Evolutionary conservation across 2,888 invertebrate species (phyloP), one percentile per base, ranked within the genome.

Genomic region (Sphaerophoria taeniata): DNA sequence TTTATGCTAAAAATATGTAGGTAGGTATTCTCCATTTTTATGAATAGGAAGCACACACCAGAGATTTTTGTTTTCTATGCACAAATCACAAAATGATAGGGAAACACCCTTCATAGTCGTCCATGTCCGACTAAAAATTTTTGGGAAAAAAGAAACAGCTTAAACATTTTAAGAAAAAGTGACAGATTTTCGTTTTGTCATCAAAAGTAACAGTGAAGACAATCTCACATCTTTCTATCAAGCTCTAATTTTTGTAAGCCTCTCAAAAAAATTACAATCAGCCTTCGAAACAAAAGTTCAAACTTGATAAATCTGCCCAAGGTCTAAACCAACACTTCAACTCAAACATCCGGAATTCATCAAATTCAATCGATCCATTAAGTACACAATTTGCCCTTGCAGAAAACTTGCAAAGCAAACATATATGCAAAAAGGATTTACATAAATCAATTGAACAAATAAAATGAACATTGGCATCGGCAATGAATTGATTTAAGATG

Each of bases 11-110:
- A 84, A 69, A 45, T 47, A 14, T 49, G 43, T 31, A 60, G 60
- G 39, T 24, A 2, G 60, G 39, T 24, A 2, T 24, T 24, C 24
- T 24, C 2, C 24, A 2, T 24, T 67, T 47, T 63, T 45, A 55
- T 34, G 72, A 36, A 67, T 24, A 55, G 12, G 47, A 56, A 36
- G 14, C 34, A 11, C 6, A 56, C 39, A 14, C 6, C 0, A 55
- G 3, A 6, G 11, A 5, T 49, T 34, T 39, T 47, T 33, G 39
- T 39, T 74, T 58, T 74, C 11, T 71, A 71, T 71, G 63, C 63
- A 72, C 75, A 84, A 84, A 79, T 84, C 55, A 71, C 67, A 75
- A 79, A 84, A 84, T 79, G 45, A 79, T 79, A 71, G 53, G 71
- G 51, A 33, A 24, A 55, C 24, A 53, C 47, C 31, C 39, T 70